These are phyloP conservation scores for Loriculus beryllinus DNA, from an alignment of 2,797 vertebrate species.

Conservation along the genomic window DNA sequence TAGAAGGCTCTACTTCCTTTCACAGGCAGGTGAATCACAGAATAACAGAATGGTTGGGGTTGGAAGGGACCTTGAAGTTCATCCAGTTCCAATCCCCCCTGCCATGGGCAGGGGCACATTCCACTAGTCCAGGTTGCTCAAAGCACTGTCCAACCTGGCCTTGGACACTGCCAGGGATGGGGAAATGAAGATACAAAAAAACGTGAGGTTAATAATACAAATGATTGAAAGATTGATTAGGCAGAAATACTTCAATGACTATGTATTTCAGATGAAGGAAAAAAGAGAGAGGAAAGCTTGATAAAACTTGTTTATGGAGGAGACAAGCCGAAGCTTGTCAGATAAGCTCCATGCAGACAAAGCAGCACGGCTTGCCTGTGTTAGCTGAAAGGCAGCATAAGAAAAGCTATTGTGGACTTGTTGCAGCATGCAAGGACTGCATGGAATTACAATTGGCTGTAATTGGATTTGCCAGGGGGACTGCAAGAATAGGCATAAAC, in stretches of 20 bases:
- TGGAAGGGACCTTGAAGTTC: neutral
- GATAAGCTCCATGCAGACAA: slow-evolving; percentile 71
- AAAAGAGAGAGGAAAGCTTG: slow-evolving; percentile 34
- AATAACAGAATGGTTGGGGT: neutral
- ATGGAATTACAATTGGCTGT: neutral
- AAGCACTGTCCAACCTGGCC: neutral
- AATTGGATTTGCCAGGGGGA: neutral
- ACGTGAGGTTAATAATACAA: neutral
- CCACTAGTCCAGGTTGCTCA: neutral
- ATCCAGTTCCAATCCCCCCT: neutral
- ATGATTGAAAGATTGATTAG: neutral
- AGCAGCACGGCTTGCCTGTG: neutral
- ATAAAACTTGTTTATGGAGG: slow-evolving; percentile 54
- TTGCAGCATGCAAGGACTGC: slow-evolving; percentile 71
- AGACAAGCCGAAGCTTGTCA: slow-evolving; percentile 76
- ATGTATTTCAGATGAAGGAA: neutral
- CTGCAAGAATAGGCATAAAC: neutral
- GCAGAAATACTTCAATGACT: neutral
- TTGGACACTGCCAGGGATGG: neutral
- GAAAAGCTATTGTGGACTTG: slow-evolving; percentile 70
- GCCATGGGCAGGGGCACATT: neutral
- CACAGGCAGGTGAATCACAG: neutral
- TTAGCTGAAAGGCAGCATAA: slow-evolving; percentile 60
- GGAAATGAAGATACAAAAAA: neutral
- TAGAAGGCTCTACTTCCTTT: neutral